Base-by-base conservation (phyloP, 1,140 invertebrate species). In the Triops cancriformis region DNA sequence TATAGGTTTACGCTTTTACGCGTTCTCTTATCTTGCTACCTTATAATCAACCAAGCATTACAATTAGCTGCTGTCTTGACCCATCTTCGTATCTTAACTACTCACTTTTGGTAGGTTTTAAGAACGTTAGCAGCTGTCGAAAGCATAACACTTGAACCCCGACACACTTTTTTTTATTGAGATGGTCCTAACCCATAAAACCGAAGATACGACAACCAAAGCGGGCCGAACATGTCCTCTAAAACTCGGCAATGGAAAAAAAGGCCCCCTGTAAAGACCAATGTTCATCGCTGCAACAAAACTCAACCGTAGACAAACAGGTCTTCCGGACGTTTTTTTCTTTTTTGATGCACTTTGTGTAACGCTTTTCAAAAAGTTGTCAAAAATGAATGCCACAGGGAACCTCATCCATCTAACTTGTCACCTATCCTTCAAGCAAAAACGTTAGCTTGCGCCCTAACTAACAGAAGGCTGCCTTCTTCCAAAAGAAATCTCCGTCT, bases 31-130 rank as follows among this genome's bases (percentile, higher is more conserved):
- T 64, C 51, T 64, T 64, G 23, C 51, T 64, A 64, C 51, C 51
- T 64, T 64, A 64, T 64, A 64, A 64, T 64, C 51, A 64, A 64
- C 51, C n/a, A 64, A 64, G 51, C 51, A 64, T 64, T 64, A 64
- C 51, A 64, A 64, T 64, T 64, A 64, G 51, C 51, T 18, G 51
- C 51, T 64, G 51, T 64, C 51, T 64, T 18, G 18, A 18, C 51
- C 51, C 18, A 64, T 64, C 51, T 64, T 64, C 51, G 23, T 64
- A 64, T 64, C 51, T 64, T 64, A 64, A 64, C 51, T n/a, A 64
- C 18, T 64, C 51, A 64, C 51, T 64, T 64, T 64, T 18, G 51
- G 31, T 37, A 6, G 51, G 51, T 64, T 64, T 64, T 64, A 64
- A 18, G 14, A 23, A 18, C 51, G 14, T 64, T 64, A 23, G 10